Evolutionary conservation across 2,113 vertebrate genomes (phyloP).

Genomic region (Nyctibius bracteatus): DNA sequence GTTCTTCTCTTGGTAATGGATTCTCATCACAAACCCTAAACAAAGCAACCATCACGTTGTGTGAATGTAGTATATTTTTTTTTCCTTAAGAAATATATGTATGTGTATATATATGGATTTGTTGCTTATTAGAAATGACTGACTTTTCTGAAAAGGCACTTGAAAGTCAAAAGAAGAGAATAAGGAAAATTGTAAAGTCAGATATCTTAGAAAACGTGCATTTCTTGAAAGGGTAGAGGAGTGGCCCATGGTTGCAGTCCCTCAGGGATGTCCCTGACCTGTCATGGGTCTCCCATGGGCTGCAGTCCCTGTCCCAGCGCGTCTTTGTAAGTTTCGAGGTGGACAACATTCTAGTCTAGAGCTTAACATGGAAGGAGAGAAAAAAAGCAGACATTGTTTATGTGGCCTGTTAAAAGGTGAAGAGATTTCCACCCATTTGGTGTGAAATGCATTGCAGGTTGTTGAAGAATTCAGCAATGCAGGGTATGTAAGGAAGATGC

Average conservation of each 20-base stretch:
- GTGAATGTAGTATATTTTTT: not conserved
- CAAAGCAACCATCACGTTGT: not conserved
- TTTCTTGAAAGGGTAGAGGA: not conserved
- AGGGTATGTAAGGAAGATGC: not conserved
- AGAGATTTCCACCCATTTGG: not conserved
- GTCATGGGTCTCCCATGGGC: accelerated
- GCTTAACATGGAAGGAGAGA: not conserved
- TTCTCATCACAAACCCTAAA: not conserved
- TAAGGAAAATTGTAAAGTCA: not conserved
- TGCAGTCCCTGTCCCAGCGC: accelerated
- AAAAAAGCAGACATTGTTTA: accelerated
- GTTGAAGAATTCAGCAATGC: not conserved
- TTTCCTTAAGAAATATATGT: not conserved
- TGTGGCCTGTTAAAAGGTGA: not conserved
- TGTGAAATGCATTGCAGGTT: not conserved
- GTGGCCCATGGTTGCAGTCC: not conserved
- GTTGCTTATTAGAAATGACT: not conserved
- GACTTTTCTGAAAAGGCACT: not conserved
- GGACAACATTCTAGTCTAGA: not conserved
- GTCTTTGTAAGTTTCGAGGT: too few species aligned
- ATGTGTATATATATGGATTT: accelerated
- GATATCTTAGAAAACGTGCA: accelerated
- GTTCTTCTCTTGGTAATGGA: not conserved
- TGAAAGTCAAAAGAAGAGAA: not conserved
- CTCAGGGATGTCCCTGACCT: not conserved